phyloP scores from a whole-genome alignment of 2,888 invertebrate species.

The Melinopterus prodromus region DNA sequence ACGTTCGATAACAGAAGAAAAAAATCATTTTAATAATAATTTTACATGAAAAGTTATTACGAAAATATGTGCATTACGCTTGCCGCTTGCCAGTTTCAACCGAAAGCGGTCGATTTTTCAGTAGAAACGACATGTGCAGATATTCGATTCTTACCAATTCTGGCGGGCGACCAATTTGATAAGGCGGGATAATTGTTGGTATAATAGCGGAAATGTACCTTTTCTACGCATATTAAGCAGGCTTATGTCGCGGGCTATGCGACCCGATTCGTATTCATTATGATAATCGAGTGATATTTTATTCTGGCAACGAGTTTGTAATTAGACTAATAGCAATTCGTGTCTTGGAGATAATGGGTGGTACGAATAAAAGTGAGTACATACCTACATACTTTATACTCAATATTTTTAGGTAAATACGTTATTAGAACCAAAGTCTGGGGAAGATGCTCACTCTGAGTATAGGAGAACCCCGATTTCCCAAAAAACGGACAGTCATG shows the following conservation, averaged over 20 bases:
- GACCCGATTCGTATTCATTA: neutral
- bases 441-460: too few species aligned
- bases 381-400: too few species aligned
- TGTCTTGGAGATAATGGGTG: neutral
- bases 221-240: neutral
- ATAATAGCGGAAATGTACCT: neutral
- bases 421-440: too few species aligned
- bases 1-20: constrained; percentile 6
- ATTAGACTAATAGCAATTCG: neutral
- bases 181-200: neutral
- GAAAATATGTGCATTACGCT: neutral
- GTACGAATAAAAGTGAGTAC: too few species aligned
- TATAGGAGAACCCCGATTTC: too few species aligned
- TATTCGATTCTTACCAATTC: neutral
- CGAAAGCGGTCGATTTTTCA: neutral
- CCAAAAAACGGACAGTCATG: too few species aligned
- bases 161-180: neutral
- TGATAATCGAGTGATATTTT: neutral
- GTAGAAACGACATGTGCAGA: neutral
- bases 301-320: neutral
- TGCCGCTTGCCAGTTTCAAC: neutral
- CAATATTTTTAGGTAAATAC: too few species aligned
- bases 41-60: constrained; percentile 4
- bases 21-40: neutral
- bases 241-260: neutral